Evolutionary conservation across 2,888 invertebrate genomes (phyloP), one percentile per base, ranked within the genome.

Genomic region (Microctonus aethiopoides): DNA sequence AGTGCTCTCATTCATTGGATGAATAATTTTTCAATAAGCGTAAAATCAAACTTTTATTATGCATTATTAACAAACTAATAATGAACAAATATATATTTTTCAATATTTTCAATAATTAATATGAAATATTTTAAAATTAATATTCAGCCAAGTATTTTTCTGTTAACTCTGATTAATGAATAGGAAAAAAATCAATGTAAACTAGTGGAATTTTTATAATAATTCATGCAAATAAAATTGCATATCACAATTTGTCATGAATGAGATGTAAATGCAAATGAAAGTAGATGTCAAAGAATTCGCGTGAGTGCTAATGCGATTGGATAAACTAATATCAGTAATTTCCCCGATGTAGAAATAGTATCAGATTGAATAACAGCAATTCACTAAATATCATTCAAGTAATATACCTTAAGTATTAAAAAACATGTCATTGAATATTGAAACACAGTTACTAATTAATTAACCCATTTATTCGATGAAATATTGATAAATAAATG

Each of bases 251-350:
- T n/a, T 46, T 16, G 0, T 57, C 16, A 16, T 10, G n/a, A 32
- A 32, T 20, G 57, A 57, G n/a, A n/a, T 57, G 7, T 34, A 16
- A 10, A 34, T 24, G n/a, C 16, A 20, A 57, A 16, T 32, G 57
- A 34, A 34, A 57, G 32, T 16, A 16, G 6, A 57, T 34, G 32
- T 57, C 32, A 32, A 32, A 57, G 32, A 57, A 34, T 16, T 32
- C 32, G 9, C 10, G 16, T n/a, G 16, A 34, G 57, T 57, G 57
- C 57, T 57, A 57, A 57, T 57, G 57, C 57, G 16, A 57, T 57
- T 57, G 57, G 32, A 32, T 29, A 57, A 20, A 57, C 57, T 57
- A 57, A 57, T 57, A 32, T 34, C 2, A 34, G 57, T 57, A 32
- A 57, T 57, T 57, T 32, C 34, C 13, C 26, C 32, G 32, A 20